phyloP scores from a whole-genome alignment of 30 jellyfish, hydroid and myxozoan genomes.

The Hydra vulgaris region DNA sequence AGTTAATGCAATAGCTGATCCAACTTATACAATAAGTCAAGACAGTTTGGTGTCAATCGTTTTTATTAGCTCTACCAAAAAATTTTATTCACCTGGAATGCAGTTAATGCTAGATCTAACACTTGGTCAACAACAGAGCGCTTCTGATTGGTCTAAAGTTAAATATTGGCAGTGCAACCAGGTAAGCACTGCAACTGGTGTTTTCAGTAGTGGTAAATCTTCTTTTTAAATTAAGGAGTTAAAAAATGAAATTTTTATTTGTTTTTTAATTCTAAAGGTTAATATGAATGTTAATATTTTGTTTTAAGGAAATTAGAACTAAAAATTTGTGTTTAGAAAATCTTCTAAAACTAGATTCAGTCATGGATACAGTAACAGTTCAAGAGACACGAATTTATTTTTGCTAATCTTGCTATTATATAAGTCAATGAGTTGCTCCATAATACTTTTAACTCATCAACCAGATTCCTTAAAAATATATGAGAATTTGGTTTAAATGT shows the following conservation, averaged over 20 bases:
- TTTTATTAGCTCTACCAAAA: slow-evolving; percentile 20
- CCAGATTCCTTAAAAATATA: too few relatives aligned
- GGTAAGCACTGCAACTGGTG: slow-evolving; percentile 42
- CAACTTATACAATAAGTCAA: slow-evolving; percentile 60
- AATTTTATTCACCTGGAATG: slow-evolving; percentile 43
- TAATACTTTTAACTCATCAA: too few relatives aligned
- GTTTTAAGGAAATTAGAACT: too few relatives aligned
- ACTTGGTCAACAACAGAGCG: slow-evolving; percentile 48
- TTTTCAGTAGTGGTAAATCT: slow-evolving; percentile 44
- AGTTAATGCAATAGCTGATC: slow-evolving; percentile 37
- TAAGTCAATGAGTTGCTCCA: too few relatives aligned
- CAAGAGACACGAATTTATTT: slow-evolving; percentile 64
- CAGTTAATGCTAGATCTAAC: slow-evolving; percentile 57
- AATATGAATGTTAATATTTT: too few relatives aligned
- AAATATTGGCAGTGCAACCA: slow-evolving; percentile 51
- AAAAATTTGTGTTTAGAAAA: slow-evolving; percentile 14
- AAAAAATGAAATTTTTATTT: neutral
- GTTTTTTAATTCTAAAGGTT: too few relatives aligned
- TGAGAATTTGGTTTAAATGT: too few relatives aligned
- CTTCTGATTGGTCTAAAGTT: slow-evolving; percentile 40
- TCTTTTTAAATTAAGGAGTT: neutral
- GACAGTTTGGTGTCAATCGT: slow-evolving; percentile 63
- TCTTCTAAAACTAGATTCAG: slow-evolving; percentile 26
- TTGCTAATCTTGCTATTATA: slow-evolving; percentile 45
- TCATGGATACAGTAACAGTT: slow-evolving; percentile 52